These are phyloP conservation scores for Temnothorax rugatulus DNA, from an alignment of 2,888 invertebrate species.

Conservation along the genomic window DNA sequence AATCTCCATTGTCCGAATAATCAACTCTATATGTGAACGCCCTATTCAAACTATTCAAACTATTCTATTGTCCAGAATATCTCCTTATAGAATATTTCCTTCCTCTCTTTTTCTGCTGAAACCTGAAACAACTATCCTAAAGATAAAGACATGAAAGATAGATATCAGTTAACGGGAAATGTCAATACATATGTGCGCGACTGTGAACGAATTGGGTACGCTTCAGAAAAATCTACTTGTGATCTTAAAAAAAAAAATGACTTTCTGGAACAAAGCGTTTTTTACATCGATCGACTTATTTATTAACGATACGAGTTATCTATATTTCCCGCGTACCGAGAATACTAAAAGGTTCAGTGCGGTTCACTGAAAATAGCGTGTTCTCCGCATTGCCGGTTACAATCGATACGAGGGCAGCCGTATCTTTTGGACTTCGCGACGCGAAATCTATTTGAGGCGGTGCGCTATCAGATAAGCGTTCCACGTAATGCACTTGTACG, in stretches of 20 bases:
- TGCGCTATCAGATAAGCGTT: slow-evolving; percentile 44
- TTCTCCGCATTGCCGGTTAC: neutral
- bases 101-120: neutral
- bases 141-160: slow-evolving; percentile 14
- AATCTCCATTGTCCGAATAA: slow-evolving; percentile 9
- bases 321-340: neutral
- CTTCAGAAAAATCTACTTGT: neutral
- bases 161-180: neutral
- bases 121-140: neutral
- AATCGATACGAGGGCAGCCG: slow-evolving; percentile 12
- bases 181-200: neutral
- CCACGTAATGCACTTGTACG: neutral
- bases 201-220: neutral
- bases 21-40: neutral
- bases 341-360: neutral
- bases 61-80: slow-evolving; percentile 19
- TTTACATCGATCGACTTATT: neutral
- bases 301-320: neutral
- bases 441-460: slow-evolving; percentile 23
- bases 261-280: neutral
- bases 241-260: neutral
- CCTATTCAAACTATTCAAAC: neutral
- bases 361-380: neutral
- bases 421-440: slow-evolving; percentile 32
- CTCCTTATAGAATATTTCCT: neutral